phyloP scores from a whole-genome alignment of 2,888 invertebrate genomes.

The Monopis laevigella region DNA sequence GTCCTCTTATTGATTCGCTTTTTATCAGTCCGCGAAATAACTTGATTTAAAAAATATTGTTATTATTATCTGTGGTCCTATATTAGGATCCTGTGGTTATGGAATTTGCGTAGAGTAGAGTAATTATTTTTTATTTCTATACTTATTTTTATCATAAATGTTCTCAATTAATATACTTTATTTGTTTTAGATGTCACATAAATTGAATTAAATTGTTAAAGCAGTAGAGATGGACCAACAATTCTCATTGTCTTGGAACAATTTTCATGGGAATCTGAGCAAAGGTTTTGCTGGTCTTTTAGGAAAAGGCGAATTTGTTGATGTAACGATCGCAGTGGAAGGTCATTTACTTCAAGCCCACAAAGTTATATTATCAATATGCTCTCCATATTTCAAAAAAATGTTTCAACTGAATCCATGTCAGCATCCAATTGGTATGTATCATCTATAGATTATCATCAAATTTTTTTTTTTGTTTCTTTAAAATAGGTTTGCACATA shows the following conservation, averaged over 20 bases:
- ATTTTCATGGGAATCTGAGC: slow-evolving; percentile 75
- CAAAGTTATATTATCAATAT: slow-evolving; percentile 75
- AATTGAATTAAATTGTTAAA: slow-evolving; percentile 3
- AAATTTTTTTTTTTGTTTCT: no score
- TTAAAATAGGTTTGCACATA: no score
- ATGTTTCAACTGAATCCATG: slow-evolving; percentile 73
- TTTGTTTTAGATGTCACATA: slow-evolving; percentile 5
- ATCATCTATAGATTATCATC: no score
- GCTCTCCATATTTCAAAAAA: slow-evolving; percentile 77
- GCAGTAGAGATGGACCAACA: slow-evolving; percentile 68
- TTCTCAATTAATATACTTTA: no score
- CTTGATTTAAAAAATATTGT: no score
- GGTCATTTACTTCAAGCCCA: slow-evolving; percentile 75
- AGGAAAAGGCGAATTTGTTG: slow-evolving; percentile 68
- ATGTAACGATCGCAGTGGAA: slow-evolving; percentile 71
- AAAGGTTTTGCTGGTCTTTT: slow-evolving; percentile 71
- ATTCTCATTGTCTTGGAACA: slow-evolving; percentile 78
- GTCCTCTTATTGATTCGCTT: no score
- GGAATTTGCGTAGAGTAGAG: no score
- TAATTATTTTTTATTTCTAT: no score
- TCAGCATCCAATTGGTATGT: slow-evolving; percentile 71
- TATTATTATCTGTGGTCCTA: no score
- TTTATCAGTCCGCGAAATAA: no score
- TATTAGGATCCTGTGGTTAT: no score
- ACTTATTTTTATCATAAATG: no score